Conservation (phyloP, 2,888 invertebrate genomes). For the Scaptomyza tumidula region DNA sequence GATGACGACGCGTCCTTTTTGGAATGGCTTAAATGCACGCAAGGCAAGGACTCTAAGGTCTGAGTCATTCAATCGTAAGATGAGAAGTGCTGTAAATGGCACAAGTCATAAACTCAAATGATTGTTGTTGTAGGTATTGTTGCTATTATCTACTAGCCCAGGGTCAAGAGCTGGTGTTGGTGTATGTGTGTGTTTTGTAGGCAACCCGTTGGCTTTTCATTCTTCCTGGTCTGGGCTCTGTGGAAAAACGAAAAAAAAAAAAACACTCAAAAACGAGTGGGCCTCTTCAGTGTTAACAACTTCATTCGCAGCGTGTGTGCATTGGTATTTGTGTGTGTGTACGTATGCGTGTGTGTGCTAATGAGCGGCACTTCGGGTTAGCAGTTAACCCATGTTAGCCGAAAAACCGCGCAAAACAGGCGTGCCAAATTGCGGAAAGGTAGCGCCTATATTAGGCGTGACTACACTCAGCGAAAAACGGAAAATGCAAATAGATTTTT, state of each 20-base stretch:
- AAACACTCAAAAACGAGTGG: conserved; percentile 48
- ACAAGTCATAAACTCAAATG: conserved; percentile 62
- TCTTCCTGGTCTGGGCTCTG: conserved; percentile 48
- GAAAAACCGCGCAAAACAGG: conserved; percentile 61
- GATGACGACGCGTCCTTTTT: conserved; percentile 42
- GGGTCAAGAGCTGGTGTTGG: conserved; percentile 53
- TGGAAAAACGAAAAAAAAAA: conserved; percentile 1
- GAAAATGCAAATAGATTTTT: too few relatives aligned
- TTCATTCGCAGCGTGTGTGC: conserved; percentile 40
- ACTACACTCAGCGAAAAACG: not conserved
- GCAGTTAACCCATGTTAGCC: conserved; percentile 72
- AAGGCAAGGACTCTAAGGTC: conserved; percentile 35
- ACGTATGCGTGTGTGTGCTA: conserved; percentile 56
- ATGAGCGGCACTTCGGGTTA: conserved; percentile 61
- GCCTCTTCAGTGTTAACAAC: conserved; percentile 53
- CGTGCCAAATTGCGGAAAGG: conserved; percentile 52
- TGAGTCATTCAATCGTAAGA: conserved; percentile 64
- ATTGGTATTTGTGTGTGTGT: conserved; percentile 9
- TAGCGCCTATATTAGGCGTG: conserved; percentile 30
- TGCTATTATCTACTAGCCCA: conserved; percentile 43
- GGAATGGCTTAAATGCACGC: conserved; percentile 65
- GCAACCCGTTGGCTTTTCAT: conserved; percentile 44
- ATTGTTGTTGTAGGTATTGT: conserved; percentile 2
- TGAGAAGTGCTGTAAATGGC: conserved; percentile 67
- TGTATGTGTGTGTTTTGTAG: conserved; percentile 16